Evolutionary conservation across 23 tunicate species (phyloP), one percentile per base, ranked within the genome.

Genomic region (Halocynthia aurantium): DNA sequence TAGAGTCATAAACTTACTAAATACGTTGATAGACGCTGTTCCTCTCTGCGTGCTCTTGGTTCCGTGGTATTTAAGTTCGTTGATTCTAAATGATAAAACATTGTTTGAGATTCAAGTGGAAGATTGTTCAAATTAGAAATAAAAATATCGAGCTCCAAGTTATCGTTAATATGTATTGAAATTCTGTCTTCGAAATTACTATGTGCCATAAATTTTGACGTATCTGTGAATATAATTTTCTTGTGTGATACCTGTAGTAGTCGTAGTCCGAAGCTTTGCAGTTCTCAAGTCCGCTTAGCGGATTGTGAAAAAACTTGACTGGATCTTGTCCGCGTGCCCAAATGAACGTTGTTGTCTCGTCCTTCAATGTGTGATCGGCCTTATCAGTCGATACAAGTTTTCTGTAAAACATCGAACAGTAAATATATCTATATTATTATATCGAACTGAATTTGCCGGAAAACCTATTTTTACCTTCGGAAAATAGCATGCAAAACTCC

Each of bases 291-390:
- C 93, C 93, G 60, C 81, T 76, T 0, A 76, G 50, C 6, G 93
- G 93, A 8, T 52, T 53, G 54, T 87, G 93, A 49, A 66, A 81
- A 20, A 87, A 76, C 55, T 50, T 53, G 50, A 12, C 20, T 15
- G 93, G 80, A 10, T 84, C 76, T 75, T 87, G 93, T 17, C 93
- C 93, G 13, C 93, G 60, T 8, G 93, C 93, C 93, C 93, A 87
- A 40, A 87, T 81, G 10, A 87, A 21, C 8, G 40, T 62, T 51
- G 52, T 40, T 10, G 22, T 21, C 19, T 51, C 50, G 72, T 87
- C 84, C 15, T 19, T 22, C 8, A 87, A 49, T 5, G 81, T 54
- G 50, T 87, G 86, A 71, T 87, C 93, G 6, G 82, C 61, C 9
- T 69, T 13, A 55, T 87, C 93, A 22, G 72, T 52, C 15, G 84